Percentiles rank a stretch among this genome's conserved stretches.
These are phyloP conservation scores for Periophthalmodon schlosseri DNA, from an alignment of 2,113 vertebrate species.

Conservation along the genomic window DNA sequence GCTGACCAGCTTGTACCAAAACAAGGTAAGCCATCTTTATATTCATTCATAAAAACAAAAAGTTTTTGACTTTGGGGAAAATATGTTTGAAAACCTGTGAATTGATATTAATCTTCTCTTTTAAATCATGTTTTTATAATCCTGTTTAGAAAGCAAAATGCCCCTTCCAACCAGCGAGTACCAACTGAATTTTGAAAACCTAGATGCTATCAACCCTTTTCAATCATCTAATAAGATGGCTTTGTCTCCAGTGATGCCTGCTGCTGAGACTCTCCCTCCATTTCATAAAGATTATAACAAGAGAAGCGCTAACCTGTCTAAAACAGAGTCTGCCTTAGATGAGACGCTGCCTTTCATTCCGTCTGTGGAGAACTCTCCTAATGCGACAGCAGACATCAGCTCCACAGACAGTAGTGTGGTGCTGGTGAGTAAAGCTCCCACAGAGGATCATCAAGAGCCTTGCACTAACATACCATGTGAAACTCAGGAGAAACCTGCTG, in stretches of 20 bases:
- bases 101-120: neutral
- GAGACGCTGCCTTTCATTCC: conserved; percentile 71
- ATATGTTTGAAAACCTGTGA: neutral
- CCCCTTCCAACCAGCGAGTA: conserved; percentile 74
- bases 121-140: neutral
- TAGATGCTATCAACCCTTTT: conserved; percentile 65
- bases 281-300: neutral
- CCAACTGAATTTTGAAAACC: conserved; percentile 70
- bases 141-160: conserved; percentile 69
- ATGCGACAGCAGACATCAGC: conserved; percentile 42
- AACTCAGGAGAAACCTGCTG: conserved; percentile 3
- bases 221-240: conserved; percentile 51
- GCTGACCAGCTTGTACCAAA: conserved; percentile 15
- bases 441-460: conserved; percentile 11
- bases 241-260: conserved; percentile 46
- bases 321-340: conserved; percentile 53
- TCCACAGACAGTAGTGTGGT: conserved; percentile 71
- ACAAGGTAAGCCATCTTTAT: conserved; percentile 48
- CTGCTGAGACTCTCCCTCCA: neutral
- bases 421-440: conserved; percentile 14
- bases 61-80: neutral
- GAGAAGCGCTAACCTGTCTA: neutral
- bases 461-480: neutral
- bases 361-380: conserved; percentile 71
- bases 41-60: neutral